Conservation (phyloP, 2,797 vertebrate species). For the Ctenochaetus hawaiiensis region DNA sequence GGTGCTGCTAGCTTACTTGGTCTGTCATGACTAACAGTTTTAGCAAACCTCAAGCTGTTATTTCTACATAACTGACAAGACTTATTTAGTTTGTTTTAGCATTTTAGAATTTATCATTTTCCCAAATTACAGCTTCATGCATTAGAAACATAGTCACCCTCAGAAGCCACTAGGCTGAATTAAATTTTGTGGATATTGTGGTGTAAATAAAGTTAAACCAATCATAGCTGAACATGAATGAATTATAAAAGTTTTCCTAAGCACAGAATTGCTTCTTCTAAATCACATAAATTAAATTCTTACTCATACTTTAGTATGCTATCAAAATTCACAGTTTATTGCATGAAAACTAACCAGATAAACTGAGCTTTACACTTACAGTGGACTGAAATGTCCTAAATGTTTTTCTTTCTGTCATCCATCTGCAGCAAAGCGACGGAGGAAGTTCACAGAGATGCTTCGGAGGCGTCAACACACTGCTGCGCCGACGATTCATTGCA, state of each 20-base stretch:
- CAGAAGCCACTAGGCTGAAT: background rate
- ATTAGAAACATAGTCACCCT: background rate
- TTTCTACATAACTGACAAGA: background rate
- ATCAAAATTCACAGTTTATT: too few species aligned
- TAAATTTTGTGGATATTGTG: too few species aligned
- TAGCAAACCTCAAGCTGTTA: background rate
- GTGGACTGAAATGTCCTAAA: background rate
- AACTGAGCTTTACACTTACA: too few species aligned
- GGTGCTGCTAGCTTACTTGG: background rate
- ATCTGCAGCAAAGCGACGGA: slow-evolving; percentile 41
- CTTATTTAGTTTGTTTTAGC: background rate
- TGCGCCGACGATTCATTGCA: slow-evolving; percentile 19
- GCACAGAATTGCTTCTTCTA: too few species aligned
- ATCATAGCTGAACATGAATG: too few species aligned
- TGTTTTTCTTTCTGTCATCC: slow-evolving; percentile 22
- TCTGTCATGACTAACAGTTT: background rate
- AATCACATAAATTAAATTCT: background rate
- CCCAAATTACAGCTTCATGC: background rate
- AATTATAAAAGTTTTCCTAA: background rate
- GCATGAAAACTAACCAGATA: too few species aligned
- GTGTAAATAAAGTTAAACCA: too few species aligned
- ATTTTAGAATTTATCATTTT: background rate
- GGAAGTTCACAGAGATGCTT: background rate
- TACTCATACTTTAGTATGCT: background rate
- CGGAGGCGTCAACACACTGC: slow-evolving; percentile 24